phyloP scores from a whole-genome alignment of 2,113 vertebrate species.

The Addax nasomaculatus region DNA sequence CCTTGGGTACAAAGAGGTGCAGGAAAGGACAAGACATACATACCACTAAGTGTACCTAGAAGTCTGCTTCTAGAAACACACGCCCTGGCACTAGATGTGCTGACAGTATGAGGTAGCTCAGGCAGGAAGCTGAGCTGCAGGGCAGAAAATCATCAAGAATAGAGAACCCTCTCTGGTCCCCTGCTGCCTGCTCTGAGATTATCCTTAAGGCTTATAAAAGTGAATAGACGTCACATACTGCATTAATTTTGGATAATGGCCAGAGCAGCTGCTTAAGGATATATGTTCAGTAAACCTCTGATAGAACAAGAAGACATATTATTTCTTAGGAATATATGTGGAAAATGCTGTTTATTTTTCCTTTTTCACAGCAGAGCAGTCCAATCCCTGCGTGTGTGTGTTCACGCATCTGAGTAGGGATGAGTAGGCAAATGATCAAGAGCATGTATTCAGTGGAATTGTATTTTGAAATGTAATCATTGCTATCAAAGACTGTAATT shows the following conservation, averaged over 20 bases:
- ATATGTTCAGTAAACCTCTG: background rate
- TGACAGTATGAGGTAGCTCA: background rate
- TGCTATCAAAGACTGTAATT: background rate
- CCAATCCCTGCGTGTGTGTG: fast-evolving
- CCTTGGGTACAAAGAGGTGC: background rate
- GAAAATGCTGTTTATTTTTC: background rate
- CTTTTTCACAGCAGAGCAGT: background rate
- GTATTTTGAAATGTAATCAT: background rate
- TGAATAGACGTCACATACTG: background rate
- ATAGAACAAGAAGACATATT: background rate
- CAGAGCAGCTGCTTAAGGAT: background rate
- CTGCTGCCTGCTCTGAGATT: background rate
- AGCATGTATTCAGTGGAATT: background rate
- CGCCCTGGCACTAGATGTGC: background rate
- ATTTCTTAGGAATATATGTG: background rate
- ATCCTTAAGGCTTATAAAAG: background rate
- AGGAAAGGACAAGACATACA: background rate
- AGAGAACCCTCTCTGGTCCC: background rate
- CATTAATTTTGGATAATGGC: background rate
- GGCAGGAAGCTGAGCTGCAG: background rate
- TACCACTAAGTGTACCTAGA: background rate
- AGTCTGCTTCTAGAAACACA: background rate
- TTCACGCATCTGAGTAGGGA: background rate
- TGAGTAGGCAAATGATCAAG: background rate
- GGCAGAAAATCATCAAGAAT: background rate